Conservation (phyloP, 2,797 vertebrate species). For the Xiphophorus birchmanni region DNA sequence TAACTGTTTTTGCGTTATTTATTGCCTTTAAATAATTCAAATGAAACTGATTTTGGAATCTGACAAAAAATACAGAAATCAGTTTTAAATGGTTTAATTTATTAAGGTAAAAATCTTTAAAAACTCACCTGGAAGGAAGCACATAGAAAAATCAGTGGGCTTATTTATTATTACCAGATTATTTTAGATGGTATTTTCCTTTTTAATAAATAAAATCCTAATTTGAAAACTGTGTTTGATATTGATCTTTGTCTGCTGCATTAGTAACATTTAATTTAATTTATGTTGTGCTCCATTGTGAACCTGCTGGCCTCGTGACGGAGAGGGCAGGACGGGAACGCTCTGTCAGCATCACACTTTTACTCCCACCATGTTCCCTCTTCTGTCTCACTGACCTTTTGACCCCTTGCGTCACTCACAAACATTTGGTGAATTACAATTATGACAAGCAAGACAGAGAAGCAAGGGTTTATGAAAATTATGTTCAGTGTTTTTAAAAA, state of each 20-base stretch:
- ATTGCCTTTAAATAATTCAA: background rate
- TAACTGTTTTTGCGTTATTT: background rate
- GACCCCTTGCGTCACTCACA: background rate
- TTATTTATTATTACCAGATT: no score
- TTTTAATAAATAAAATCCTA: background rate
- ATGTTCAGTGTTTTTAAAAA: background rate
- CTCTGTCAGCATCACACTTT: background rate
- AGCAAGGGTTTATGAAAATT: background rate
- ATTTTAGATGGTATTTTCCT: no score
- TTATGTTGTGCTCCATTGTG: no score
- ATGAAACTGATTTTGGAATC: background rate
- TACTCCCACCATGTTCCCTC: background rate
- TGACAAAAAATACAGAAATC: background rate
- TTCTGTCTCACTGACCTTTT: background rate
- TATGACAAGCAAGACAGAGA: background rate
- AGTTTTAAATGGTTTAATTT: background rate
- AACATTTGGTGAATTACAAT: background rate
- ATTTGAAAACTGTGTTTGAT: background rate
- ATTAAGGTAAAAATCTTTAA: background rate
- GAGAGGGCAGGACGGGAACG: background rate
- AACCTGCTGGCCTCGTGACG: no score
- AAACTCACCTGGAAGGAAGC: background rate
- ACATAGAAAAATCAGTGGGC: no score
- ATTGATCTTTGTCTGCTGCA: no score
- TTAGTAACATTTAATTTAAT: no score